Evolutionary conservation across 2,797 vertebrate species (phyloP), one percentile per base, ranked within the genome.

Genomic region (Macropodus opercularis): DNA sequence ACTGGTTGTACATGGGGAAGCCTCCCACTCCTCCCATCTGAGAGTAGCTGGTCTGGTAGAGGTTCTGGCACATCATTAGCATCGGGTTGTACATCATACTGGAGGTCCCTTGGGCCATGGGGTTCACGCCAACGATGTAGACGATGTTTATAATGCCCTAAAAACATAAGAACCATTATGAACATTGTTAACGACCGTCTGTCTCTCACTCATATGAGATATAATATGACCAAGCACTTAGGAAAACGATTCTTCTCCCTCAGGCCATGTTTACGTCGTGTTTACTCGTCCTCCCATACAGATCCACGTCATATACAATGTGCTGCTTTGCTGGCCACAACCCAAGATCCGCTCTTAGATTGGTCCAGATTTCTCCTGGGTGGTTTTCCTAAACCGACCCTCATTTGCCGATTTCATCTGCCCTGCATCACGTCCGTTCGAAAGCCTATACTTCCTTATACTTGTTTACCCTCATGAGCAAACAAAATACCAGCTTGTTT

Each of bases 121-220:
- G 96, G 69, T 95, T 97, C 12, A 97, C 94, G 0, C 93, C 95
- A 0, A 96, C 88, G 1, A 96, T 77, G 84, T 96, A 97, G 22
- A 96, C 94, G 1, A 96, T 94, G 83, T 59, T 93, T 38, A 96
- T 95, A 41, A 96, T 91, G 59, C 93, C 85, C 90, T 91, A 77
- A 12, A 72, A 41, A 46, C 1, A 54, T 8, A 66, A 2, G 47
- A 2, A 15, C 2, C n/a, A 22, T 65, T 5, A 41, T n/a, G 38
- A 27, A 12, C 23, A 17, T 8, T 31, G 17, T n/a, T n/a, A n/a
- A n/a, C n/a, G n/a, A n/a, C n/a, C n/a, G n/a, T n/a, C n/a, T n/a
- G n/a, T n/a, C n/a, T n/a, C n/a, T n/a, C n/a, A n/a, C n/a, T n/a
- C n/a, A n/a, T n/a, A n/a, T n/a, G n/a, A n/a, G n/a, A n/a, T n/a